These are phyloP conservation scores for Anguilla anguilla DNA, from an alignment of 2,797 vertebrate species.

Conservation along the genomic window DNA sequence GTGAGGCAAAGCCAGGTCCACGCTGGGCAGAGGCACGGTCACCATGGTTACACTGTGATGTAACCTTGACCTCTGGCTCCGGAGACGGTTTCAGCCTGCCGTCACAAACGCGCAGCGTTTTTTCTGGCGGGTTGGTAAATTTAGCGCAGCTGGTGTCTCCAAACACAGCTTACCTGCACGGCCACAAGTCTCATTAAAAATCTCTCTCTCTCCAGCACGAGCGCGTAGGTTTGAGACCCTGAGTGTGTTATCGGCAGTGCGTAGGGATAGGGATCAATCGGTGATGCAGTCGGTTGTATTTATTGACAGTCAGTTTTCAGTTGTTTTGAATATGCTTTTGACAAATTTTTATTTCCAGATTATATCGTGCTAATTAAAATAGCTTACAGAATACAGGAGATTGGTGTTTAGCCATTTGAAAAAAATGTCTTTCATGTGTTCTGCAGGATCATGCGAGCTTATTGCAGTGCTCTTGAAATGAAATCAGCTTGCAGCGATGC, in stretches of 20 bases:
- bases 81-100: slow-evolving; percentile 6
- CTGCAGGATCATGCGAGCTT: too few species aligned
- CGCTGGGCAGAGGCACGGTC: slow-evolving; percentile 46
- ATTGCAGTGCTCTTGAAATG: too few species aligned
- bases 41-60: slow-evolving; percentile 61
- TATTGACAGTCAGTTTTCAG: not conserved
- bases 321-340: slow-evolving; percentile 1
- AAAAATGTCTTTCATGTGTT: not conserved
- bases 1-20: not conserved
- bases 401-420: not conserved
- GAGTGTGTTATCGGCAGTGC: not conserved
- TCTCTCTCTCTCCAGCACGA: not conserved
- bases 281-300: not conserved
- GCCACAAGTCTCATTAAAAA: not conserved
- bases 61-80: slow-evolving; percentile 65
- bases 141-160: not conserved
- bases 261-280: not conserved
- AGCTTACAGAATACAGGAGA: not conserved
- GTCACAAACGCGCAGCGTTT: not conserved
- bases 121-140: not conserved
- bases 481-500: too few species aligned
- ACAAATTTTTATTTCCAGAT: not conserved
- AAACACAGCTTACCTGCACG: not conserved
- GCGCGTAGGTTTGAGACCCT: not conserved
- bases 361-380: not conserved